phyloP scores from a whole-genome alignment of 2,888 invertebrate species.

The Rhogogaster chlorosoma region DNA sequence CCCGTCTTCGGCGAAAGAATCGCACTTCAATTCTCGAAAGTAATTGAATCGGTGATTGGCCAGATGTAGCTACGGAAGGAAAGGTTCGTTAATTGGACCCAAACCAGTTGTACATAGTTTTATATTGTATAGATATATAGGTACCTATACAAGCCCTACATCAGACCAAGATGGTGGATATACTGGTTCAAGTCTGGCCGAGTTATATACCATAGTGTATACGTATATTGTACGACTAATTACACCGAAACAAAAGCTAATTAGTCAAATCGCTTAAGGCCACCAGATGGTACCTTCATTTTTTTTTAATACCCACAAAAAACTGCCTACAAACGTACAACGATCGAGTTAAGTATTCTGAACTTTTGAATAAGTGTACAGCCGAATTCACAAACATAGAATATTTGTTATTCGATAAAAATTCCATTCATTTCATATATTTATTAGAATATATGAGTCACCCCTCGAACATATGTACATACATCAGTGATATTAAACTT shows the following conservation, averaged over 20 bases:
- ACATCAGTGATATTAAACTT: not conserved
- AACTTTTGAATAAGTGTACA: not conserved
- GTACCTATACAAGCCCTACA: not conserved
- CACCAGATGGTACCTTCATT: slow-evolving; percentile 4
- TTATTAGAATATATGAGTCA: not conserved
- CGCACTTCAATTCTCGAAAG: slow-evolving; percentile 39
- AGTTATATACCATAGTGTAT: not conserved
- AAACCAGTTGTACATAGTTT: slow-evolving; percentile 24
- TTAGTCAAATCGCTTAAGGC: slow-evolving; percentile 29
- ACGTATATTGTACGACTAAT: slow-evolving; percentile 13
- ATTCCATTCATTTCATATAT: not conserved
- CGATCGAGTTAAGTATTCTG: not conserved
- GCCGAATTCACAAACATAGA: not conserved
- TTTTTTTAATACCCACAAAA: slow-evolving; percentile 18
- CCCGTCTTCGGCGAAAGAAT: slow-evolving; percentile 39
- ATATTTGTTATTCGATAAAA: not conserved
- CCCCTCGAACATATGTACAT: not conserved
- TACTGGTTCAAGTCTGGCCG: not conserved
- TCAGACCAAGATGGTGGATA: not conserved
- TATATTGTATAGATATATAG: not conserved
- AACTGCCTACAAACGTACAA: not conserved
- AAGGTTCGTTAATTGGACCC: slow-evolving; percentile 36
- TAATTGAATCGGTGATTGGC: slow-evolving; percentile 48
- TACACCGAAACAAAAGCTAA: slow-evolving; percentile 27
- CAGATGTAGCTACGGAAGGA: slow-evolving; percentile 28